Evolutionary conservation across 2,113 vertebrate genomes (phyloP), one percentile per base, ranked within the genome.

Genomic region (Hippocampus comes): DNA sequence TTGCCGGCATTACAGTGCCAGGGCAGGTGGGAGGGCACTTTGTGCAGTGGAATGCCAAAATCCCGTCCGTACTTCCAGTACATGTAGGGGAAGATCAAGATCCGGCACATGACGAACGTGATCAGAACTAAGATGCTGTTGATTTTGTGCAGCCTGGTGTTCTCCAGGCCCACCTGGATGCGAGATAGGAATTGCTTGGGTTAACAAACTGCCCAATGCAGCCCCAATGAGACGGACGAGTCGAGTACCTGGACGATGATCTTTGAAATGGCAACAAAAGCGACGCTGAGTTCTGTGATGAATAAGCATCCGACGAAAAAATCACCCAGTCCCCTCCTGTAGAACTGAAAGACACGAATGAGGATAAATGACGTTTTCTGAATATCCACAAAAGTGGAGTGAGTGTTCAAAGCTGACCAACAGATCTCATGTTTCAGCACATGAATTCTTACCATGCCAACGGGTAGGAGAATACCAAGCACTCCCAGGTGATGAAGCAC

Each of bases 11-110:
- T 98, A 90, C 95, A 96, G 70, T 91, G 90, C 79, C 94, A 78
- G 2, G 95, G 95, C 81, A 98, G 94, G 70, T 82, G 89, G 77
- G 93, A 93, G 4, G 94, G 89, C 77, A 95, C 95, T 68, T 75
- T 78, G 84, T 94, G 85, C 1, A 92, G 3, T 2, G 92, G 92
- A 3, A 97, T 86, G 21, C 91, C 93, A 61, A 86, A 71, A 75
- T 95, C 92, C 23, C 51, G 87, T 23, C 76, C 93, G 0, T 96
- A 97, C 76, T 91, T 91, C 82, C 89, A 89, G 81, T 97, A 98
- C 96, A 98, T 97, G 88, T 92, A 97, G 12, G 95, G 96, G 86
- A 98, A 98, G 42, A 98, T 80, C 17, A 95, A 85, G 67, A 98
- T 95, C 42, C 95, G 94, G 77, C 94, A 97, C 5, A 67, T 34